These are phyloP conservation scores for Panurus biarmicus DNA, from an alignment of 2,113 vertebrate genomes.

Conservation along the genomic window DNA sequence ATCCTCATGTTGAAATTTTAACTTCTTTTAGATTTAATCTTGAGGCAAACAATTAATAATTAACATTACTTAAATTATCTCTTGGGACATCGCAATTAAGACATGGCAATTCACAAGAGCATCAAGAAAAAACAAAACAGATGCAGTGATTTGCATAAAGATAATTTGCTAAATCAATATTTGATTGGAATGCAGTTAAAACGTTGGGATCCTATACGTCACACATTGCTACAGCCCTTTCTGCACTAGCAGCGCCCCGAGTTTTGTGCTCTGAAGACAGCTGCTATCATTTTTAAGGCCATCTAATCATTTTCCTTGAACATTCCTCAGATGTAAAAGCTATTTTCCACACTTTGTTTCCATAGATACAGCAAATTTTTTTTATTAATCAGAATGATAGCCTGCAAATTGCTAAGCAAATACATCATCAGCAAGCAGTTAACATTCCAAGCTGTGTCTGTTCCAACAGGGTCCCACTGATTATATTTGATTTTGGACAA, in stretches of 20 bases:
- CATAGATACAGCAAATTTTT: slow-evolving; percentile 45
- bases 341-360: slow-evolving; percentile 47
- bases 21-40: neutral
- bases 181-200: neutral
- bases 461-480: neutral
- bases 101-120: neutral
- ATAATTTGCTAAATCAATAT: neutral
- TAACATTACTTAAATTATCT: neutral
- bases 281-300: neutral
- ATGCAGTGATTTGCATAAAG: neutral
- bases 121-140: neutral
- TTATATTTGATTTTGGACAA: neutral
- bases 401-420: slow-evolving; percentile 42
- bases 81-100: neutral
- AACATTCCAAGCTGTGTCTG: neutral
- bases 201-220: neutral
- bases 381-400: slow-evolving; percentile 42
- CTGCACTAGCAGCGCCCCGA: neutral
- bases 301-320: slow-evolving; percentile 14
- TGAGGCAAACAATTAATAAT: neutral
- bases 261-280: neutral
- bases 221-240: neutral
- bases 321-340: slow-evolving; percentile 18
- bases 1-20: neutral
- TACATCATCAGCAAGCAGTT: neutral